These are phyloP conservation scores for Amphimedon queenslandica DNA, from an alignment of 37 sponge, comb jelly and placozoan genomes.

Conservation along the genomic window DNA sequence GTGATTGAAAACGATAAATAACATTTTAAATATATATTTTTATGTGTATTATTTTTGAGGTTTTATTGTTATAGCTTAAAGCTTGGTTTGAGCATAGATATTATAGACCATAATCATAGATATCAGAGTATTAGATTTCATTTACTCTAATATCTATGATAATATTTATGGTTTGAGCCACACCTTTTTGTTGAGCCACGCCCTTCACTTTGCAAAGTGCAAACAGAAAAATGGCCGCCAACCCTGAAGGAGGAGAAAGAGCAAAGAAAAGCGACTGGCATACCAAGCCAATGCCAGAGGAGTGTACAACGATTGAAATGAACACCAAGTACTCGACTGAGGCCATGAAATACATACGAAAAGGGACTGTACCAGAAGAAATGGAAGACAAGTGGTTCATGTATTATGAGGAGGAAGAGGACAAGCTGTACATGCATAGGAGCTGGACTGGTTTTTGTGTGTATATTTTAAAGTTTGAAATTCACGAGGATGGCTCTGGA, in stretches of 20 bases:
- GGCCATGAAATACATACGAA: constrained; percentile 1
- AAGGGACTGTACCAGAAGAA: constrained; percentile 21
- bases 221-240: not conserved
- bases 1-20: not conserved
- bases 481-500: no score
- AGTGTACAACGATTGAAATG: constrained; percentile 9
- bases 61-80: no score
- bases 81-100: no score
- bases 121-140: no score
- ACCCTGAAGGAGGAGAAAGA: not conserved
- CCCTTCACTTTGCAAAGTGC: not conserved
- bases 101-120: no score
- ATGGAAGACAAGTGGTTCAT: constrained; percentile 54
- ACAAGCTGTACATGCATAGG: constrained; percentile 20
- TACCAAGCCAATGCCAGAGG: constrained; percentile 17
- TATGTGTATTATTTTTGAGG: not conserved
- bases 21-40: not conserved
- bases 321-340: not conserved
- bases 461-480: constrained; percentile 21
- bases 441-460: constrained; percentile 33
- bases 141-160: no score
- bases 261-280: constrained; percentile 32
- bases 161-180: no score
- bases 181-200: no score
- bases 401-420: constrained; percentile 11